These are phyloP conservation scores for Nomada hirtipes DNA, from an alignment of 2,888 invertebrate genomes.

Conservation along the genomic window DNA sequence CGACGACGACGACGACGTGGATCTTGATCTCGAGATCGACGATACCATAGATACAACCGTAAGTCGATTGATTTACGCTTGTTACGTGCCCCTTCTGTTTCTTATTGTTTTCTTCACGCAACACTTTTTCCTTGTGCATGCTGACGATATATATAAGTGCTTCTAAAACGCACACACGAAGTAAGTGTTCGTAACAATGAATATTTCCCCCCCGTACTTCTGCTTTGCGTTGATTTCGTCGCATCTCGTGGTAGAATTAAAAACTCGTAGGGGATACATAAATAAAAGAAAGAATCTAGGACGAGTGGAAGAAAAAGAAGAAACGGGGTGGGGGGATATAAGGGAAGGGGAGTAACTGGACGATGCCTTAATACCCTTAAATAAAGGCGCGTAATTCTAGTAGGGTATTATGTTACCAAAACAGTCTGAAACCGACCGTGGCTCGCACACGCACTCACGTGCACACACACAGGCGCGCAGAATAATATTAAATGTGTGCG, in stretches of 20 bases:
- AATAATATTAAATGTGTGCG: background rate
- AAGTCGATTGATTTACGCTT: constrained; percentile 75
- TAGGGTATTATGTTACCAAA: constrained; percentile 81
- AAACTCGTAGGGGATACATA: background rate
- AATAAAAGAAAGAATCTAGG: background rate
- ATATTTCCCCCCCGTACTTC: background rate
- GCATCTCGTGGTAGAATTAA: background rate
- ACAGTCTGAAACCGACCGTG: constrained; percentile 68
- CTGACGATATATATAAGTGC: constrained; percentile 62
- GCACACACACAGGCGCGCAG: background rate
- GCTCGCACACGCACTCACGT: constrained; percentile 19
- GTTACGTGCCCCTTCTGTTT: background rate
- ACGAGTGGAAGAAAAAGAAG: constrained; percentile 36
- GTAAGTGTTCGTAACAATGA: constrained; percentile 60
- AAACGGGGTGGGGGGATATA: constrained; percentile 26
- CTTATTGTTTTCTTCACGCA: constrained; percentile 27
- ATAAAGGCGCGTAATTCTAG: constrained; percentile 77
- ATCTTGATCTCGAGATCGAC: constrained; percentile 94
- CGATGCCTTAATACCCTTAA: constrained; percentile 76
- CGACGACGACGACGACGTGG: constrained; percentile 90
- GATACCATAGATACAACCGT: constrained; percentile 91
- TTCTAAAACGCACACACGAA: constrained; percentile 46
- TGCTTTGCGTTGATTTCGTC: background rate
- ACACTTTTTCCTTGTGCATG: constrained; percentile 66
- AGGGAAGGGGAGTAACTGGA: constrained; percentile 72